Percentiles rank a stretch among this genome's conserved stretches.
Evolutionary conservation across 1,140 invertebrate species (phyloP).

Genomic region (Drosophila littoralis): DNA sequence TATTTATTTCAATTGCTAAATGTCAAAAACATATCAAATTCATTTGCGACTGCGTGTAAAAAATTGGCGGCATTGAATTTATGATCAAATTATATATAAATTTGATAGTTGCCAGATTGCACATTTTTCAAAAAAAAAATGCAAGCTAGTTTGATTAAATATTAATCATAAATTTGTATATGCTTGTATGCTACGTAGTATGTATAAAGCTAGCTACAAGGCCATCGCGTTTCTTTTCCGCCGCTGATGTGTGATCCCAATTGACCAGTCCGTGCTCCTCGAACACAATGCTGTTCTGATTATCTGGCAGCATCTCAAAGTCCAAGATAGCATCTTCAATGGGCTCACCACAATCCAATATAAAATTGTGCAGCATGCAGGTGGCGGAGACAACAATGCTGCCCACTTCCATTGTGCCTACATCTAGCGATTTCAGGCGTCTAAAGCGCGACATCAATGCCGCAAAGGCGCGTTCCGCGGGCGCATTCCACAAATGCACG

Average conservation of each 20-base stretch:
- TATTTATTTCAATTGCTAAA: no score
- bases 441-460: conserved; percentile 39
- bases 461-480: conserved; percentile 31
- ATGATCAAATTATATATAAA: not conserved
- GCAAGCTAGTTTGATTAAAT: not conserved
- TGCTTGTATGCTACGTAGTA: not conserved
- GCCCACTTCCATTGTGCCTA: conserved; percentile 31
- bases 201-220: conserved; percentile 25
- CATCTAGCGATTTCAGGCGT: conserved; percentile 33
- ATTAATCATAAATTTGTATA: not conserved
- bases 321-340: conserved; percentile 37
- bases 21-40: no score
- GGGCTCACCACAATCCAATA: conserved; percentile 37
- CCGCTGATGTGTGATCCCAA: conserved; percentile 30
- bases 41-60: no score
- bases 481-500: conserved; percentile 39
- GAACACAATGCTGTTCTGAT: conserved; percentile 15
- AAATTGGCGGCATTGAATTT: not conserved
- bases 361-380: conserved; percentile 57
- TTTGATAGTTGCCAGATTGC: not conserved
- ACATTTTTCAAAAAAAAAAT: not conserved
- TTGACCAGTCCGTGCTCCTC: conserved; percentile 34
- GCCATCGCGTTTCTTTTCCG: conserved; percentile 41
- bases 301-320: conserved; percentile 32
- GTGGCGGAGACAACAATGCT: conserved; percentile 35